Percentiles rank a stretch among this genome's conserved stretches.
These are phyloP conservation scores for Cyclina sinensis DNA, from an alignment of 1,140 invertebrate genomes.

Conservation along the genomic window DNA sequence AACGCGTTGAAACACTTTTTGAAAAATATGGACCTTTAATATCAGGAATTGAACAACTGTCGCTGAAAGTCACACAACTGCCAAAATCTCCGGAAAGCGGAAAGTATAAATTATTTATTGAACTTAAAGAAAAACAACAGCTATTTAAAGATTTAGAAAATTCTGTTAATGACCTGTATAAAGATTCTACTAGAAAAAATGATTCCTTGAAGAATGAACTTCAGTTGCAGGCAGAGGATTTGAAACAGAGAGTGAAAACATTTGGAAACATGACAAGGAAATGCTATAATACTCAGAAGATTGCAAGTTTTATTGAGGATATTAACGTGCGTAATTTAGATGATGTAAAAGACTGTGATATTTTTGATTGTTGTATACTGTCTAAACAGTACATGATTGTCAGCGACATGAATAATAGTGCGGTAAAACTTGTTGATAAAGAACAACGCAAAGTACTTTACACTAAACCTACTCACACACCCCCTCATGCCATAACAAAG, in stretches of 20 bases:
- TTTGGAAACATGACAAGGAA: background rate
- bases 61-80: too few relatives aligned
- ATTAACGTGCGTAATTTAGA: background rate
- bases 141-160: too few relatives aligned
- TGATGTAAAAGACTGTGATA: background rate
- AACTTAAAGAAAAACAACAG: too few relatives aligned
- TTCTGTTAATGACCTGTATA: too few relatives aligned
- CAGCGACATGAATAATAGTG: background rate
- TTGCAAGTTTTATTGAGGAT: background rate
- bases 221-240: background rate
- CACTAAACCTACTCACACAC: background rate
- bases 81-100: too few relatives aligned
- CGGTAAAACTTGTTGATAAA: background rate
- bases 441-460: background rate
- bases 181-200: too few relatives aligned
- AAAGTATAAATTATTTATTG: too few relatives aligned
- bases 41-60: too few relatives aligned
- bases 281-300: background rate
- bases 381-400: background rate
- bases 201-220: too few relatives aligned
- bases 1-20: too few relatives aligned
- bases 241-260: background rate
- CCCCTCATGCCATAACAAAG: background rate
- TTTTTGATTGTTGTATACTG: background rate
- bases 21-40: too few relatives aligned